Base-by-base conservation (phyloP, 2,797 vertebrate species). In the Lophius americanus region DNA sequence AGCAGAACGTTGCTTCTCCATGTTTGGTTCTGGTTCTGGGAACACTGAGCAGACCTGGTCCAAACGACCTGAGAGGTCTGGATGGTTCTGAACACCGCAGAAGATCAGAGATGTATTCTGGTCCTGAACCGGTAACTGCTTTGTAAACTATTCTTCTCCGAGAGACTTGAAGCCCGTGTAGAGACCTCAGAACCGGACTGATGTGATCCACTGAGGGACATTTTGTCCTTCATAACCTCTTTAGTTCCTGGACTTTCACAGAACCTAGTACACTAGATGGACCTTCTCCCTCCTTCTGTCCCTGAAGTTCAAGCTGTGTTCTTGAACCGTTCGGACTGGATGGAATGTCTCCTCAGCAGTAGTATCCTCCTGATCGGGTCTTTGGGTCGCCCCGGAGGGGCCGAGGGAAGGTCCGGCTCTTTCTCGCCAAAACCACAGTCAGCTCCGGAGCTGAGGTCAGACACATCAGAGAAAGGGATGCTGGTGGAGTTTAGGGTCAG, bases 251-350 rank as follows among this genome's bases (percentile, higher is more conserved):
- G 5, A 14, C 48, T 50, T 14, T n/a, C 48, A 23, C 14, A 4
- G 23, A 13, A 50, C 48, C 2, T n/a, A 51, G 9, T 6, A 55
- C 60, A 50, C 14, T 0, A 4, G 35, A 44, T 39, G 52, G 36
- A 2, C 49, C 7, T 37, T 36, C 35, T n/a, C 3, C 33, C 3
- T 11, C 37, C 11, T 36, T 51, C 10, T 10, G 4, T n/a, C 23
- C 23, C 7, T 33, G 6, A 6, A 10, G 10, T 60, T 80, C 68
- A 90, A 9, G 52, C 84, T 0, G 87, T 79, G 57, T 52, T 76
- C 68, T 91, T 95, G 70, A 96, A 94, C 89, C 96, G 95, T 64
- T 98, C 94, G 0, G 93, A 94, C 91, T 95, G 96, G 81, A 96
- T 93, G 1, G 96, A 98, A 73, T 98, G 96, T 80, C 95, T 95